Evolutionary conservation across 1,140 invertebrate species (phyloP), one percentile per base, ranked within the genome.

Genomic region (Drosophila funebris): DNA sequence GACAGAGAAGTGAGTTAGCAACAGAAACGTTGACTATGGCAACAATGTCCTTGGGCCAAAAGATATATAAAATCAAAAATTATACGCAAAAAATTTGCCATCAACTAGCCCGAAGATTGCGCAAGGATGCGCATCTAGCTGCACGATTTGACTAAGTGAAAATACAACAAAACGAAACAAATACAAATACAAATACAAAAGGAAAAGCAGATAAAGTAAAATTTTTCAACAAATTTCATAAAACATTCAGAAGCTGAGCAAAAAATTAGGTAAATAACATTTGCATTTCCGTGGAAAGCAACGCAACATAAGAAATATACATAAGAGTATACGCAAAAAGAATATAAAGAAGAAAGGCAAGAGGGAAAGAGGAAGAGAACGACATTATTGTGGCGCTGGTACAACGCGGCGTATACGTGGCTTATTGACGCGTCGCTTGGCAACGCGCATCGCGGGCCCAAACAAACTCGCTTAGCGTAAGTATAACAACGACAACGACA

Each of bases 61-160:
- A 91, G 74, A 90, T 91, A 44, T 90, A 67, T 56, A 90, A 90
- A 84, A 91, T 91, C 46, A 83, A 69, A 60, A 90, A 73, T 75
- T 90, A 73, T 58, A 91, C 90, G 9, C 79, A 77, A 41, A 87
- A 72, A 61, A 81, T 87, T 72, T 91, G 74, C 57, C 82, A 81
- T 46, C 85, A 77, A 54, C 73, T 90, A 29, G 75, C 85, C 13
- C 50, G 64, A 14, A 90, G 87, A 70, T 73, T 90, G 63, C 77
- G 76, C 74, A 90, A 90, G 73, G 78, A 90, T 63, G 82, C 76
- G 64, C 57, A 62, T 54, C 50, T 27, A 69, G 76, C 50, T 61
- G 62, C 54, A 69, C 83, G 56, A 62, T 78, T 71, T 72, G 61
- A 78, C 81, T 76, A 84, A 88, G 67, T 84, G 68, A 79, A 73